Conservation (phyloP, 1,140 invertebrate genomes). For the Pristionchus pacificus region DNA sequence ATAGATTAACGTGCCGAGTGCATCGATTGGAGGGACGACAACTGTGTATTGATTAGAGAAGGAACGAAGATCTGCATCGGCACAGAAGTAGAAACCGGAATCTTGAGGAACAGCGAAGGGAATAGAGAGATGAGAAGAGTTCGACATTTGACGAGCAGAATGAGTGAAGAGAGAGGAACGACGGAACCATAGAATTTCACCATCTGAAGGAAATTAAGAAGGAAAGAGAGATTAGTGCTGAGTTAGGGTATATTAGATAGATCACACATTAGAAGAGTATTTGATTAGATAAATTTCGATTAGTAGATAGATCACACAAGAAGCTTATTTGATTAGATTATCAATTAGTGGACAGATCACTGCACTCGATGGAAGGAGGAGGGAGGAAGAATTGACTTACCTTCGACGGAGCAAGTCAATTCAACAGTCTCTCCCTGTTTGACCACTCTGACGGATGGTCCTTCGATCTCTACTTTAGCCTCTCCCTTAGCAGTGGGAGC, state of each 20-base stretch:
- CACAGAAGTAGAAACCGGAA: not conserved
- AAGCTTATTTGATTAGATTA: no score
- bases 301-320: no score
- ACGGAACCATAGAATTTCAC: not conserved
- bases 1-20: not conserved
- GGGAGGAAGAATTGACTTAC: conserved; percentile 32
- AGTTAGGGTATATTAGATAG: no score
- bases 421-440: conserved; percentile 56
- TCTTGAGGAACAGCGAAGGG: not conserved
- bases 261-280: not conserved
- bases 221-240: not conserved
- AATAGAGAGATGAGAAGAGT: not conserved
- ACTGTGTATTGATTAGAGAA: not conserved
- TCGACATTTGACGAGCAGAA: not conserved
- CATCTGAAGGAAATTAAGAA: not conserved
- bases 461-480: conserved; percentile 49
- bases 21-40: not conserved
- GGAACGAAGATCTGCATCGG: not conserved
- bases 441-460: conserved; percentile 50
- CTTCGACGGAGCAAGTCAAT: conserved; percentile 52
- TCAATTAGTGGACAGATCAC: no score
- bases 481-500: not conserved
- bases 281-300: not conserved
- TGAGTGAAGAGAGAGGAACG: not conserved
- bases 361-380: not conserved